Base-by-base conservation (phyloP, 2,113 vertebrate genomes). In the Xenopus borealis region DNA sequence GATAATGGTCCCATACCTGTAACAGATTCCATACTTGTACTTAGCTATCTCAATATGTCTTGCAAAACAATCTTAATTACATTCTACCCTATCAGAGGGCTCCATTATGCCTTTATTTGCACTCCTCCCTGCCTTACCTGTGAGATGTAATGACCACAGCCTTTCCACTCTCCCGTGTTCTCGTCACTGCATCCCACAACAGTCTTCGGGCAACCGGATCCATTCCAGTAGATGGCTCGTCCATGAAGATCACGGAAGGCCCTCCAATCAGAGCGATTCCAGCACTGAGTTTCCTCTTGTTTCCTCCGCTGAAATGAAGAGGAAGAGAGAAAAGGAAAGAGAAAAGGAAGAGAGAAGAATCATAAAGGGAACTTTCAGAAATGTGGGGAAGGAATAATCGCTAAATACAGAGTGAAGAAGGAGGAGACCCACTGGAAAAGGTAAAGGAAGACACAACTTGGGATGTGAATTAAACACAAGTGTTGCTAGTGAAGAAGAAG, bases 61-160 rank as follows among this genome's bases (percentile, higher is more conserved):
- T 40, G 33, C 33, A 6, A 40, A 40, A 6, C 5, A 9, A 40
- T 2, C 2, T 40, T 5, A 2, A 10, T 4, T 10, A 57, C 52
- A 57, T 18, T 12, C 0, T 10, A 18, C 52, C 33, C 66, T 46
- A 18, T 76, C 23, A 58, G 71, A 20, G 46, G 12, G 16, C 23
- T 2, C 3, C 3, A 7, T 40, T 6, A 6, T 40, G 33, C 8
- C 33, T 40, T 40, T 1, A 6, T 40, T 40, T 50, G 5, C 10
- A 46, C 27, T n/a, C 40, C 16, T 19, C 70, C 2, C 18, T 1
- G 0, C 55, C 78, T 72, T 81, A 98, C 97, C 97, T 99, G 82
- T 99, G 97, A 65, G 97, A 99, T 17, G 97, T 98, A 83, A 99
- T 98, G 85, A 99, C 86, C 66, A 99, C 92, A 78, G 97, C 96